Evolutionary conservation across 2,113 vertebrate genomes (phyloP).

Genomic region (Stegostoma tigrinum): DNA sequence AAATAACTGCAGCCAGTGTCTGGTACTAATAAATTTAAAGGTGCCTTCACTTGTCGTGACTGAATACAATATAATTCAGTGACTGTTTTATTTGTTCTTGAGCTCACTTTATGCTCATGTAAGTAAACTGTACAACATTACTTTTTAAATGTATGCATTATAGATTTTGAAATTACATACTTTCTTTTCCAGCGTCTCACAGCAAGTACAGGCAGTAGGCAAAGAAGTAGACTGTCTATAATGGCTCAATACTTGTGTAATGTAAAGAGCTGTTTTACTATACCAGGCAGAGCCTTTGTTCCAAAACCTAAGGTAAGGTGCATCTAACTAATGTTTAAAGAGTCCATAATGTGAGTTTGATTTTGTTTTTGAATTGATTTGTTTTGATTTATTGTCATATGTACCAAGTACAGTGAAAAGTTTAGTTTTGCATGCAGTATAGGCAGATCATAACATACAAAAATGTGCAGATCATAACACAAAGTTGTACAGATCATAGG

Average conservation of each 20-base stretch:
- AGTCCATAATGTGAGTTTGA: not conserved
- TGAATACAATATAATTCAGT: not conserved
- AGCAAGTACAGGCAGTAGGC: conserved; percentile 67
- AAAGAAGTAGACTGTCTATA: conserved; percentile 82
- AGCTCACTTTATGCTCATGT: not conserved
- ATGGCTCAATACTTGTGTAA: conserved; percentile 87
- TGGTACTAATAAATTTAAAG: not conserved
- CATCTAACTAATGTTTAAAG: not conserved
- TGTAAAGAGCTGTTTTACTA: conserved; percentile 71
- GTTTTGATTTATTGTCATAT: too few species aligned
- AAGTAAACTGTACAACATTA: not conserved
- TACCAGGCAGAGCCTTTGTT: conserved; percentile 83
- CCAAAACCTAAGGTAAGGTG: conserved; percentile 83
- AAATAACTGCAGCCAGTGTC: not conserved
- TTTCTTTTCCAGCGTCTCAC: conserved; percentile 65
- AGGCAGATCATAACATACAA: too few species aligned
- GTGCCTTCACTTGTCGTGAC: not conserved
- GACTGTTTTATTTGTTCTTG: not conserved
- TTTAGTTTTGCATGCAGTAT: too few species aligned
- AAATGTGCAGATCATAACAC: too few species aligned
- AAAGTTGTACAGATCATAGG: too few species aligned
- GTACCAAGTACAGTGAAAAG: too few species aligned
- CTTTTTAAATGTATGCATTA: conserved; percentile 16
- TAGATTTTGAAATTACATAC: conserved; percentile 7
- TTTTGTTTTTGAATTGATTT: too few species aligned